These are phyloP conservation scores for Troides helena DNA, from an alignment of 2,888 invertebrate genomes.

Conservation along the genomic window DNA sequence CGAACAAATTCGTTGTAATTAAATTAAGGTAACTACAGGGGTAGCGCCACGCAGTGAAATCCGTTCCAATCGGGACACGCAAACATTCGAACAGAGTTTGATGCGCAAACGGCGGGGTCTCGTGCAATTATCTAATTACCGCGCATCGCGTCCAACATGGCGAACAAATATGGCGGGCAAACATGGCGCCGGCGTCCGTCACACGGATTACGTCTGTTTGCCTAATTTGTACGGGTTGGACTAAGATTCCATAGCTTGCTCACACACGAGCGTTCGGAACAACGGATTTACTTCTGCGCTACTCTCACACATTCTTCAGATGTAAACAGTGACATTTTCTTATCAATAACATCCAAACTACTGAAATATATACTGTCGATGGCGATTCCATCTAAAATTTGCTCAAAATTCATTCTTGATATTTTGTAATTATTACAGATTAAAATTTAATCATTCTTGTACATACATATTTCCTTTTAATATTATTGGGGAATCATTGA, in stretches of 20 bases:
- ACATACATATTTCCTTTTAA: too few species aligned
- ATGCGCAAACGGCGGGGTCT: conserved; percentile 51
- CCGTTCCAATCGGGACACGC: conserved; percentile 37
- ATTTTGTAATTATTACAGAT: too few species aligned
- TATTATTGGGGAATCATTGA: too few species aligned
- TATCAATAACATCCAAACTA: too few species aligned
- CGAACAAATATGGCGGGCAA: conserved; percentile 52
- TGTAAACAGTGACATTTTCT: not conserved
- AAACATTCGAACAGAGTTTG: conserved; percentile 40
- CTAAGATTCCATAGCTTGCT: conserved; percentile 48
- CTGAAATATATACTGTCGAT: too few species aligned
- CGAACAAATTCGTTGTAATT: conserved; percentile 26
- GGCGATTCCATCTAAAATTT: too few species aligned
- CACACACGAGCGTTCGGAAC: conserved; percentile 39
- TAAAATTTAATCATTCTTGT: too few species aligned
- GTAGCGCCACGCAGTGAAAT: conserved; percentile 21
- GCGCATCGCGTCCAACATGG: conserved; percentile 47
- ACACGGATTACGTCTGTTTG: conserved; percentile 58
- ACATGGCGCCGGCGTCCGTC: conserved; percentile 46
- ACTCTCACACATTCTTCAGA: not conserved
- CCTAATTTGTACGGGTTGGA: conserved; percentile 59
- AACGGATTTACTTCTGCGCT: conserved; percentile 40
- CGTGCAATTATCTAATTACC: conserved; percentile 70
- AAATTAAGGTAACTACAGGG: conserved; percentile 28
- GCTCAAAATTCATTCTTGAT: too few species aligned